Conservation (phyloP, 2,797 vertebrate species). For the Echeneis naucrates region DNA sequence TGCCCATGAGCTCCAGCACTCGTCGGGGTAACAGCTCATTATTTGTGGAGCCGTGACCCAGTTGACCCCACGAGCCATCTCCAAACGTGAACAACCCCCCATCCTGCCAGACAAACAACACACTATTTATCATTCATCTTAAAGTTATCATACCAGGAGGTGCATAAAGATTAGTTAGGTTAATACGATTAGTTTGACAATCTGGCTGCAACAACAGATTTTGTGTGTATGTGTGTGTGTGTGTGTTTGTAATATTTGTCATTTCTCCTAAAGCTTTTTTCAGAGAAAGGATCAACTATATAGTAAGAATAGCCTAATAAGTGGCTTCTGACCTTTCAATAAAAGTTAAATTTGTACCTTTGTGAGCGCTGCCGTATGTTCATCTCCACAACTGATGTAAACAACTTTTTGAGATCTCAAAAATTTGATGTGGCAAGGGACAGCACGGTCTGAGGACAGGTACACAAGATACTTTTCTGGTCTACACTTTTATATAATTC, state of each 20-base stretch:
- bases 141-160: background rate
- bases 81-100: constrained; percentile 95
- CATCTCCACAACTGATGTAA: constrained; percentile 96
- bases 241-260: constrained; percentile 6
- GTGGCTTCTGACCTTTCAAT: background rate
- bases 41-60: constrained; percentile 91
- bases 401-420: constrained; percentile 95
- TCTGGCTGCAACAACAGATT: background rate
- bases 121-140: background rate
- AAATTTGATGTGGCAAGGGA: constrained; percentile 97
- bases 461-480: constrained; percentile 7
- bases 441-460: constrained; percentile 88
- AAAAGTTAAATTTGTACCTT: constrained; percentile 85
- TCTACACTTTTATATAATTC: background rate
- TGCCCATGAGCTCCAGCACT: constrained; percentile 94
- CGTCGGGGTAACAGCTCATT: constrained; percentile 91
- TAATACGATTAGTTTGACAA: background rate
- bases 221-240: no score
- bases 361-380: constrained; percentile 96
- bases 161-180: background rate
- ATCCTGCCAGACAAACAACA: constrained; percentile 76
- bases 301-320: background rate
- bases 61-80: constrained; percentile 89
- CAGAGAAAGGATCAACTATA: background rate
- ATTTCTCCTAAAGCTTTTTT: background rate